A percentile compares a stretch with the other conserved stretches of the same genome.
Conservation (phyloP, 2,113 vertebrate genomes). For the Albula glossodonta region DNA sequence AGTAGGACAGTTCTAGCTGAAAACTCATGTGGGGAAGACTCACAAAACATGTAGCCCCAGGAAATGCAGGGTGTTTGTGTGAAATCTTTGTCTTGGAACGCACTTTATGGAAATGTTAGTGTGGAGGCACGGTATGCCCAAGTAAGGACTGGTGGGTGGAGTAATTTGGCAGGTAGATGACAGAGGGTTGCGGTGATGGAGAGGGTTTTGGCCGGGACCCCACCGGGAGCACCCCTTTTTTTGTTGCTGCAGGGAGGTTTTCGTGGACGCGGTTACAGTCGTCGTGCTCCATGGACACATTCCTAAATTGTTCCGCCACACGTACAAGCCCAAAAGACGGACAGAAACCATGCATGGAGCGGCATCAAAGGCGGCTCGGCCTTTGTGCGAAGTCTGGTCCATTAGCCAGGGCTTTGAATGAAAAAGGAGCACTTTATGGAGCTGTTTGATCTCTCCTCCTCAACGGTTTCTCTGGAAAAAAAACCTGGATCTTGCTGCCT, state of each 20-base stretch:
- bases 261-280: not conserved
- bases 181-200: too few relatives aligned
- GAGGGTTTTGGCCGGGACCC: too few relatives aligned
- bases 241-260: not conserved
- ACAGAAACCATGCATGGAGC: not conserved
- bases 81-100: too few relatives aligned
- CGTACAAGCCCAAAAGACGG: not conserved
- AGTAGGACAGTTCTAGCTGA: too few relatives aligned
- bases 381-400: conserved; percentile 1
- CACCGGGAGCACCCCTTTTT: not conserved
- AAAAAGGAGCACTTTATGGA: conserved; percentile 31
- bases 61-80: too few relatives aligned
- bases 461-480: not conserved
- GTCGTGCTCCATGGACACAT: not conserved
- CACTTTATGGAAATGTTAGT: too few relatives aligned
- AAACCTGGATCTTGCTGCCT: too few relatives aligned
- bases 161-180: too few relatives aligned
- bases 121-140: too few relatives aligned
- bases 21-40: too few relatives aligned
- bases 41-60: too few relatives aligned
- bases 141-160: too few relatives aligned
- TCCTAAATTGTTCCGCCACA: conserved; percentile 9
- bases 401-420: conserved; percentile 34
- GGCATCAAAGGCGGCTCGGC: not conserved
- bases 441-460: conserved; percentile 35